Evolutionary conservation across 2,888 invertebrate genomes (phyloP), one percentile per base, ranked within the genome.

Genomic region (Cheilosia impressa): DNA sequence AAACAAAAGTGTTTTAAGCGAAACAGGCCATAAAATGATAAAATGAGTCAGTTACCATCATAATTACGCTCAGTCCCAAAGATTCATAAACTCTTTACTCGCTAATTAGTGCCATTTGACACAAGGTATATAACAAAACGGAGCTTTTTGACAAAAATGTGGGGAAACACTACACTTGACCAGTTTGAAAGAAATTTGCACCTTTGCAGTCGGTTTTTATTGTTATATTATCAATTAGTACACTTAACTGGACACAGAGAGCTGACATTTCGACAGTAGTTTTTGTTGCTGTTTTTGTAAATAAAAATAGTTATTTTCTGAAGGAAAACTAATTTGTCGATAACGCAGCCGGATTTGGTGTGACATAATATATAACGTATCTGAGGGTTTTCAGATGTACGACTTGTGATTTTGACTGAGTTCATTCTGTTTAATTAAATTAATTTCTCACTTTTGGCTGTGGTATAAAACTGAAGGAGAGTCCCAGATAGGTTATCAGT

Each of bases 101-200:
- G 80, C 55, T 84, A 84, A 84, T 84, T 84, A 27, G 2, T 75
- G 58, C 75, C 84, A 84, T 75, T 80, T 79, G 69, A 80, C 75
- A 65, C 50, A 69, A 43, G 65, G 38, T 38, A 19, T 52, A 17
- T 9, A 73, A 52, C 34, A 43, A 68, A 57, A 41, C 34, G 17
- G n/a, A 76, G 52, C 41, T 65, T 38, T n/a, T 57, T 52, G 17
- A 50, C 38, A 60, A 60, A 65, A 24, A 19, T 38, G 24, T 66
- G 66, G 69, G 65, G 71, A 76, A 71, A 78, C 55, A 63, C 60
- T 27, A 45, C 22, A 38, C 22, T 41, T 38, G 22, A 69, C 57
- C 45, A 55, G 50, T 72, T 65, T 57, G 6, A 58, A 31, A 57
- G 41, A 71, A 84, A 84, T 84, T 84, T 57, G 62, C 84, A 84